Percentiles rank a stretch among this genome's conserved stretches.
Conservation (phyloP, 1,140 invertebrate genomes). For the Heterodera schachtii region DNA sequence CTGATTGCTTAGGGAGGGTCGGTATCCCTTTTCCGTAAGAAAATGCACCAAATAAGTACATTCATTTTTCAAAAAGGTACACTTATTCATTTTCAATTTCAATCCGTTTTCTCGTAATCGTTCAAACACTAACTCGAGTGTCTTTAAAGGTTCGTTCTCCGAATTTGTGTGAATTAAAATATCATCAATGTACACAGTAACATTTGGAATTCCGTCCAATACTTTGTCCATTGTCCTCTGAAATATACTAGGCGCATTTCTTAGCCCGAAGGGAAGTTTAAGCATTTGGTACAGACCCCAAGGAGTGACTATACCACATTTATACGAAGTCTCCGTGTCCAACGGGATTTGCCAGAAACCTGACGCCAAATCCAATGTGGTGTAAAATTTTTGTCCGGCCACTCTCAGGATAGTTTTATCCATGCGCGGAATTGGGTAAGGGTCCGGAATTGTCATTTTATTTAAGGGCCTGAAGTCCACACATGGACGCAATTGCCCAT, state of each 20-base stretch:
- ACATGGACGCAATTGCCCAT: neutral
- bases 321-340: neutral
- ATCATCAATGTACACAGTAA: neutral
- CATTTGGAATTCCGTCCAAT: no score
- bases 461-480: slow-evolving; percentile 11
- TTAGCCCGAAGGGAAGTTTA: no score
- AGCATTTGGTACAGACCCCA: neutral
- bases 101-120: neutral
- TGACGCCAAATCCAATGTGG: neutral
- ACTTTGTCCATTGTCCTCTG: no score
- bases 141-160: neutral
- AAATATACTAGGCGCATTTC: no score
- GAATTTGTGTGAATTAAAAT: slow-evolving; percentile 18
- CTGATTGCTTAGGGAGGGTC: neutral
- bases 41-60: slow-evolving; percentile 10
- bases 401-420: slow-evolving; percentile 1
- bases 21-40: slow-evolving; percentile 7
- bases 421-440: neutral
- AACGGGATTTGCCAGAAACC: neutral
- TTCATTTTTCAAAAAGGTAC: neutral
- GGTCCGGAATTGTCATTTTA: neutral
- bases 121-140: neutral
- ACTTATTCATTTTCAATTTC: slow-evolving; percentile 6
- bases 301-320: slow-evolving; percentile 19
- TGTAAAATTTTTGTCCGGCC: neutral